These are phyloP conservation scores for Rotaria socialis DNA, from an alignment of 2,888 invertebrate genomes.

Conservation along the genomic window DNA sequence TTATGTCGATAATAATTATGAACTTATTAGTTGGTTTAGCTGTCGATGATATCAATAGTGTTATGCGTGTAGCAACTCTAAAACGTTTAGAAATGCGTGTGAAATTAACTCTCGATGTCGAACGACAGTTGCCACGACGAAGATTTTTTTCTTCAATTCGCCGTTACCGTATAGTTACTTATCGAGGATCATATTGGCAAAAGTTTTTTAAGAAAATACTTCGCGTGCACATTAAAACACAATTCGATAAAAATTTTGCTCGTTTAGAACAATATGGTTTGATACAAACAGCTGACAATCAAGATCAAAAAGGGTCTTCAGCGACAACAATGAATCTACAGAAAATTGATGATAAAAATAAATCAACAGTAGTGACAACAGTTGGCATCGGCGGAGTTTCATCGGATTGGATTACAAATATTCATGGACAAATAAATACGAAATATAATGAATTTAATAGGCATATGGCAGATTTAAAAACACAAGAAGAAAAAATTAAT, in stretches of 20 bases:
- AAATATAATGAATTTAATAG: slow-evolving; percentile 35
- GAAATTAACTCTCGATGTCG: slow-evolving; percentile 10
- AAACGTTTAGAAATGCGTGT: slow-evolving; percentile 59
- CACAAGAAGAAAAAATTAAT: slow-evolving; percentile 16
- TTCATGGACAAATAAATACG: neutral
- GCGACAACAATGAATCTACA: neutral
- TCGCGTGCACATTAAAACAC: neutral
- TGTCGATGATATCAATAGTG: slow-evolving; percentile 63
- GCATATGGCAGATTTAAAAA: neutral
- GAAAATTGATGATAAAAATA: neutral
- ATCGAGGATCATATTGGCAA: neutral
- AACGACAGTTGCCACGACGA: neutral
- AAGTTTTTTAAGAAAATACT: neutral
- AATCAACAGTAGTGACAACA: neutral
- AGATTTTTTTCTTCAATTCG: neutral
- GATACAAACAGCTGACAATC: neutral
- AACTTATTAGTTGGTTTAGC: slow-evolving; percentile 62
- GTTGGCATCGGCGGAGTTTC: neutral
- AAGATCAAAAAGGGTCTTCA: neutral
- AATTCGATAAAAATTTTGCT: neutral
- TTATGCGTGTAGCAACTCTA: slow-evolving; percentile 62
- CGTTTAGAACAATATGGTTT: neutral
- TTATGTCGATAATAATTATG: slow-evolving; percentile 59
- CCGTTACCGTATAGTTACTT: neutral
- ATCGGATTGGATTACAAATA: neutral